Evolutionary conservation across 2,797 vertebrate species (phyloP).

Genomic region (Rallus crepitans): DNA sequence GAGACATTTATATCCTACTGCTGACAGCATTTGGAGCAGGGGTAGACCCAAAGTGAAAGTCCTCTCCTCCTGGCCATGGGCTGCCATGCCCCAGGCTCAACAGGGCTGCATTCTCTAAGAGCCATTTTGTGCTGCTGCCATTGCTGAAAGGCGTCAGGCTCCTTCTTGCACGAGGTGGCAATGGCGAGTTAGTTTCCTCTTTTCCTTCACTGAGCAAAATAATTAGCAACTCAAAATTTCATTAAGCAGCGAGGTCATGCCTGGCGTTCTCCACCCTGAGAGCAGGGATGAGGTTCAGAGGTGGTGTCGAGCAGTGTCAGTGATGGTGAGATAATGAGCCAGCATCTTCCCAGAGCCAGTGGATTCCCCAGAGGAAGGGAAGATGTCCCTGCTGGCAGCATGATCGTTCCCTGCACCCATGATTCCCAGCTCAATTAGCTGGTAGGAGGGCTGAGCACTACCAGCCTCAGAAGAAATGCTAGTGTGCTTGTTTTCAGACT

Average conservation of each 20-base stretch:
- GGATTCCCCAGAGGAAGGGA: background rate
- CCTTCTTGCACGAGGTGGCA: background rate
- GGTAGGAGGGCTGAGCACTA: background rate
- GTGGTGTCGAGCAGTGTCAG: rapidly evolving
- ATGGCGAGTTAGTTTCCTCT: background rate
- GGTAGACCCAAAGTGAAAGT: background rate
- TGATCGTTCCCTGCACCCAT: background rate
- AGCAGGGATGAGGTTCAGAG: rapidly evolving
- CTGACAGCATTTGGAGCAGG: background rate
- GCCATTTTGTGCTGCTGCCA: background rate
- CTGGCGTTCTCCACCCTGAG: rapidly evolving
- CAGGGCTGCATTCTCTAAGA: background rate
- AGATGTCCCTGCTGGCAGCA: rapidly evolving
- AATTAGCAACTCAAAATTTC: background rate
- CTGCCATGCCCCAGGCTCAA: rapidly evolving
- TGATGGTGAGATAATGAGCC: rapidly evolving
- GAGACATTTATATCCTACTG: rapidly evolving
- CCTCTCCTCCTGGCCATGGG: rapidly evolving
- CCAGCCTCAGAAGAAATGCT: background rate
- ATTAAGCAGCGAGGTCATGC: background rate
- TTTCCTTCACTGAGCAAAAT: background rate
- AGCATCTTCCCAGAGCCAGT: background rate
- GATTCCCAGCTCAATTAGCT: rapidly evolving
- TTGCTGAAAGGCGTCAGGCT: background rate
- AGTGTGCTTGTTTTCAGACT: background rate